A percentile compares a stretch with the other conserved stretches of the same genome.
Evolutionary conservation across 2,113 vertebrate genomes (phyloP).

Genomic region (Prionailurus viverrinus): DNA sequence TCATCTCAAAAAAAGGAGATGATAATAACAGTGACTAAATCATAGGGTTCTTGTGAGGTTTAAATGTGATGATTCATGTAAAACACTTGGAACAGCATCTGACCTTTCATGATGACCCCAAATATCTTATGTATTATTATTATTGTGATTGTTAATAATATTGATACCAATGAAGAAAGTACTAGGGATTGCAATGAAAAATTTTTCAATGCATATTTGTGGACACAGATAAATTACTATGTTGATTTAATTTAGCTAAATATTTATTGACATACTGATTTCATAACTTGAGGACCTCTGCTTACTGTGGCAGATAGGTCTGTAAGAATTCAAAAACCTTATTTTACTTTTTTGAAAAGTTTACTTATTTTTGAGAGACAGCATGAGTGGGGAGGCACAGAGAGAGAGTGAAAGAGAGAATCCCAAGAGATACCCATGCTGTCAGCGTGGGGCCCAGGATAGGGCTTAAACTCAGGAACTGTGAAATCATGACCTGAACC

Average conservation of each 20-base stretch:
- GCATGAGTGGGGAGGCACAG: too few relatives aligned
- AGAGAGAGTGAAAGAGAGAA: too few relatives aligned
- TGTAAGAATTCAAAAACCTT: constrained; percentile 31
- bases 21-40: not conserved
- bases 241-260: not conserved
- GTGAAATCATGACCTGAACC: too few relatives aligned
- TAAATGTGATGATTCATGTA: not conserved
- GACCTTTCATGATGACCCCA: not conserved
- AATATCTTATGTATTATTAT: not conserved
- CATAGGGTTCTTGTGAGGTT: not conserved
- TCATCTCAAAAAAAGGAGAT: not conserved
- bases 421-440: too few relatives aligned
- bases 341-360: not conserved
- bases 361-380: too few relatives aligned
- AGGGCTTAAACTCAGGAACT: too few relatives aligned
- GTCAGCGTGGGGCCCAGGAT: too few relatives aligned
- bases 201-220: not conserved
- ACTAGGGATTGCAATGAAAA: not conserved
- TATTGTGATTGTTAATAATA: not conserved
- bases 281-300: constrained; percentile 16
- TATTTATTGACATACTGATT: not conserved
- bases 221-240: not conserved
- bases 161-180: not conserved
- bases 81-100: not conserved
- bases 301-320: not conserved